A percentile compares a stretch with the other conserved stretches of the same genome.
These are phyloP conservation scores for Urocolius indicus DNA, from an alignment of 2,113 vertebrate species.

Conservation along the genomic window DNA sequence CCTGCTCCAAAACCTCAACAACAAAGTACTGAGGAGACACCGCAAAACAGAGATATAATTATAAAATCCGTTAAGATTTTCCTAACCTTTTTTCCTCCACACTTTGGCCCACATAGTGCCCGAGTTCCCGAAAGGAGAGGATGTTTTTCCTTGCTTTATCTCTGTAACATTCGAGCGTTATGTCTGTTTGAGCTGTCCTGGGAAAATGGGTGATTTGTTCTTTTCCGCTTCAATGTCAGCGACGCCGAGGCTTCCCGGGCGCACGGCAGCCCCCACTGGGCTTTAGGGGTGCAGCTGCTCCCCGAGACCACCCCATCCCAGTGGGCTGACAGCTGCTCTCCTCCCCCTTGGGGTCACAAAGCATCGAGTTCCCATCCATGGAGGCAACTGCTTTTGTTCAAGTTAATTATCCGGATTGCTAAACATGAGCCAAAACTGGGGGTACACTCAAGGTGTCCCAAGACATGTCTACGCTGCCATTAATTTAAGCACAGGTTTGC, in stretches of 20 bases:
- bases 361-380: neutral
- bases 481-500: neutral
- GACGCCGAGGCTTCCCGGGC: neutral
- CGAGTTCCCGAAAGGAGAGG: neutral
- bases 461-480: fast-evolving
- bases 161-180: neutral
- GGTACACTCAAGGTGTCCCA: neutral
- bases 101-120: neutral
- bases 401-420: fast-evolving
- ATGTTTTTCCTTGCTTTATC: neutral
- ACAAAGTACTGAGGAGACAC: neutral
- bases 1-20: neutral
- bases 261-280: neutral
- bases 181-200: neutral
- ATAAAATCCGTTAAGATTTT: neutral
- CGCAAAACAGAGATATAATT: neutral
- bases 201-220: neutral
- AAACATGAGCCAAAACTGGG: neutral
- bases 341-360: neutral
- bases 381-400: neutral
- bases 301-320: fast-evolving
- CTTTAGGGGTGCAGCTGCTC: fast-evolving
- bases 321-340: neutral
- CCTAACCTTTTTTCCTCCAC: neutral
- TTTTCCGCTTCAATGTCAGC: neutral